These are phyloP conservation scores for Amphiprion clarkii DNA, from an alignment of 2,797 vertebrate genomes.

Conservation along the genomic window DNA sequence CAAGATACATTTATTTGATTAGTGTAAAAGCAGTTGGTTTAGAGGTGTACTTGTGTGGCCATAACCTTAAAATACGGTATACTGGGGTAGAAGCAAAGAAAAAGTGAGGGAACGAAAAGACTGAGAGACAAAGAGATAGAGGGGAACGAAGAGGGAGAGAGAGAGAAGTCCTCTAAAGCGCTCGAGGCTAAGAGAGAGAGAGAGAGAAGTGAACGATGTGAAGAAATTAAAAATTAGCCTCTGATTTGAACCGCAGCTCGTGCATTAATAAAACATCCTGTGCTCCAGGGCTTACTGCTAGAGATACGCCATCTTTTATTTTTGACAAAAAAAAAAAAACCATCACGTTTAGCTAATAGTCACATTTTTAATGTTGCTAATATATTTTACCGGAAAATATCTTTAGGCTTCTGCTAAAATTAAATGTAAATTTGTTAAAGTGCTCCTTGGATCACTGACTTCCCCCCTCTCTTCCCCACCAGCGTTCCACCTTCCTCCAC, in stretches of 20 bases:
- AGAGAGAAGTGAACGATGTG: slow-evolving; percentile 87
- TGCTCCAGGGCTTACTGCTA: slow-evolving; percentile 82
- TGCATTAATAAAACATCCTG: slow-evolving; percentile 90
- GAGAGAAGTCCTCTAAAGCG: slow-evolving; percentile 77
- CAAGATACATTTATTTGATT: slow-evolving; percentile 81
- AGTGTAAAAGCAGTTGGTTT: slow-evolving; percentile 71
- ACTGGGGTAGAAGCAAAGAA: slow-evolving; percentile 5
- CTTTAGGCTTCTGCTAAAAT: slow-evolving; percentile 87
- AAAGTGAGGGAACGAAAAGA: slow-evolving; percentile 21
- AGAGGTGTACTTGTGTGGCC: slow-evolving; percentile 69
- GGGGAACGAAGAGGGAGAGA: slow-evolving; percentile 34
- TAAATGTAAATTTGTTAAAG: slow-evolving; percentile 89
- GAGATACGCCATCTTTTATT: slow-evolving; percentile 85
- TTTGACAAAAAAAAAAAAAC: slow-evolving; percentile 80
- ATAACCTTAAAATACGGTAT: slow-evolving; percentile 30
- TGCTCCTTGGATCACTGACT: slow-evolving; percentile 86
- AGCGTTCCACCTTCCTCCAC: slow-evolving; percentile 65
- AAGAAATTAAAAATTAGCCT: slow-evolving; percentile 90
- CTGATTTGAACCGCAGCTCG: slow-evolving; percentile 82
- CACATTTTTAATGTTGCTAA: slow-evolving; percentile 86
- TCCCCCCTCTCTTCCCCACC: slow-evolving; percentile 63
- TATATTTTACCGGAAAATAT: slow-evolving; percentile 87
- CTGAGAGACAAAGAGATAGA: slow-evolving; percentile 31
- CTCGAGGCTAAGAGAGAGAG: slow-evolving; percentile 78
- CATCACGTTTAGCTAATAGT: slow-evolving; percentile 82